These are phyloP conservation scores for Caenorhabditis panamensis DNA, from an alignment of 2,888 invertebrate genomes.

Conservation along the genomic window DNA sequence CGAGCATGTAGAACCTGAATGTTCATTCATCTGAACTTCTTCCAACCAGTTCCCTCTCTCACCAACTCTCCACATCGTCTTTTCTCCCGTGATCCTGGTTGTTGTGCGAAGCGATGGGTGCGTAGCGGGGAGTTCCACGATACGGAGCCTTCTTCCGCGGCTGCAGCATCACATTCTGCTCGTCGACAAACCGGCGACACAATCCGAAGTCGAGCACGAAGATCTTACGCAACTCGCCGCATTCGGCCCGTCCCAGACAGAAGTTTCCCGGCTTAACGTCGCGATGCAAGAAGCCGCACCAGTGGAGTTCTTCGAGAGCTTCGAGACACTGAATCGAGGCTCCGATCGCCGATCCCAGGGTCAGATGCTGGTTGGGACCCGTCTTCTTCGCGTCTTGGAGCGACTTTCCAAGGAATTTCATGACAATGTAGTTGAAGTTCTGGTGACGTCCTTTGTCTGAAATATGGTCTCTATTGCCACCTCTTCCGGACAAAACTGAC, in stretches of 20 bases:
- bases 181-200: constrained; percentile 69
- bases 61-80: constrained; percentile 75
- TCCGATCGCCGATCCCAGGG: constrained; percentile 74
- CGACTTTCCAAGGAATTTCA: constrained; percentile 73
- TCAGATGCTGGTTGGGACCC: constrained; percentile 66
- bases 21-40: no score
- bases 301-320: constrained; percentile 77
- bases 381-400: constrained; percentile 69
- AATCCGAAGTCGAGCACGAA: constrained; percentile 79
- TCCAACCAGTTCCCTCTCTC: neutral
- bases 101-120: constrained; percentile 72
- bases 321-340: constrained; percentile 76
- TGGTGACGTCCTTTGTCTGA: constrained; percentile 66
- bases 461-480: neutral
- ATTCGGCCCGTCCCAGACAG: constrained; percentile 74
- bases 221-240: constrained; percentile 71
- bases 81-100: constrained; percentile 71
- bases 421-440: constrained; percentile 75
- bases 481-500: neutral
- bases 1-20: constrained; percentile 73
- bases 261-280: constrained; percentile 75
- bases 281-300: constrained; percentile 69
- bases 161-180: constrained; percentile 70
- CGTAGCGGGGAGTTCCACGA: constrained; percentile 76
- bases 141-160: constrained; percentile 72